phyloP scores from a whole-genome alignment of 2,797 vertebrate genomes.

The Enteromius paludinosus region DNA sequence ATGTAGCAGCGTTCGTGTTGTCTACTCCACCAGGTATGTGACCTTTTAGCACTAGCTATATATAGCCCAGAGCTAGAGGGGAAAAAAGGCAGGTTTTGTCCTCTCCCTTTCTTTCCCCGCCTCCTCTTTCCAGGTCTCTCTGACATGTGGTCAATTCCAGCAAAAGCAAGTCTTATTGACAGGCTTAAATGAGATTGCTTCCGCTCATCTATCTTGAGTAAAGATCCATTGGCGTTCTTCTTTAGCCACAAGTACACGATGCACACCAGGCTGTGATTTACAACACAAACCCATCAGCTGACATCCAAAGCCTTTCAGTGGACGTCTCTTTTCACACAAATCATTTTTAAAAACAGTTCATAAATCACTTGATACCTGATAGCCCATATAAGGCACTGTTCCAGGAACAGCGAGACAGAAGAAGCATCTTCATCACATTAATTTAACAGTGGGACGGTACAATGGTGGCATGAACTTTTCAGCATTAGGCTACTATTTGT shows the following conservation, averaged over 20 bases:
- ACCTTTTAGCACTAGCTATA: slow-evolving; percentile 76
- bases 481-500: background rate
- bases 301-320: background rate
- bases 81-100: background rate
- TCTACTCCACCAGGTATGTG: slow-evolving; percentile 62
- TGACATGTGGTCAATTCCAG: slow-evolving; percentile 71
- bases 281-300: slow-evolving; percentile 5
- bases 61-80: slow-evolving; percentile 64
- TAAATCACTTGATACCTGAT: slow-evolving; percentile 3
- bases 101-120: slow-evolving; percentile 23
- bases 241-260: slow-evolving; percentile 37
- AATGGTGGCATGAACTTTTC: background rate
- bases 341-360: slow-evolving; percentile 14
- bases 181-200: slow-evolving; percentile 71
- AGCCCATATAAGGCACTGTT: background rate
- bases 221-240: slow-evolving; percentile 53
- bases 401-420: background rate
- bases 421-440: background rate
- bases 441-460: background rate
- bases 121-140: slow-evolving; percentile 51
- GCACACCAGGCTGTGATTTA: slow-evolving; percentile 52
- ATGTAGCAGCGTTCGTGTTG: slow-evolving; percentile 62
- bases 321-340: slow-evolving; percentile 25
- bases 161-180: slow-evolving; percentile 68
- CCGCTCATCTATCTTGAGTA: slow-evolving; percentile 65